Base-by-base conservation (phyloP, 1,140 invertebrate genomes). In the Lysiphlebus fabarum region DNA sequence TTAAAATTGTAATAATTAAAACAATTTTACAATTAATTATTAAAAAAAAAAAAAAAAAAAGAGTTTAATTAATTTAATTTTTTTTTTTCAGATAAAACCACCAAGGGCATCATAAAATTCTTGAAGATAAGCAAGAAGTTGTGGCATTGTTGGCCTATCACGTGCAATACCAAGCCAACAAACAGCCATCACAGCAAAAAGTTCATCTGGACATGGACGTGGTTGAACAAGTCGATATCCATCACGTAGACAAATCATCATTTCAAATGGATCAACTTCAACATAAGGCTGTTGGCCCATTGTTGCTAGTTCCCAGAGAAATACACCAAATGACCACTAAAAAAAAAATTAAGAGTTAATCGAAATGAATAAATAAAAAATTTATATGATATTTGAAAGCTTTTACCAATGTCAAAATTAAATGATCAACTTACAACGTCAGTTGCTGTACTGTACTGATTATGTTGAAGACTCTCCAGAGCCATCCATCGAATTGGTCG, bases 401-500 rank as follows among this genome's bases (percentile, higher is more conserved):
- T n/a, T n/a, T n/a, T n/a, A n/a, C n/a, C n/a, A n/a, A n/a, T n/a
- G n/a, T n/a, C n/a, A n/a, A 41, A 34, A 36, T 11, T 17, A 48
- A 42, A 58, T 53, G 53, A 17, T 38, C 14, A 40, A 41, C 86
- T 85, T 81, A 94, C 90, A 79, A 94, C 88, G 82, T 96, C 93
- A 56, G 89, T 89, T 17, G 90, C 84, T 7, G 86, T 84, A 42
- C 86, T 87, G 67, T 90, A 94, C 67, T 88, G 85, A 67, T 88
- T 88, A 64, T 90, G 88, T 14, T 90, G 80, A 45, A 98, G 77
- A 26, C 90, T 87, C 75, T 98, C 95, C 40, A 94, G 80, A n/a
- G 94, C 87, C 80, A 98, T 87, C 96, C 96, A 98, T 76, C 96
- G 96, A 57, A 98, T 86, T 0, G 96, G 94, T 56, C 93, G 83